Conservation (phyloP, 2,888 invertebrate genomes). For the Oligia strigilis region DNA sequence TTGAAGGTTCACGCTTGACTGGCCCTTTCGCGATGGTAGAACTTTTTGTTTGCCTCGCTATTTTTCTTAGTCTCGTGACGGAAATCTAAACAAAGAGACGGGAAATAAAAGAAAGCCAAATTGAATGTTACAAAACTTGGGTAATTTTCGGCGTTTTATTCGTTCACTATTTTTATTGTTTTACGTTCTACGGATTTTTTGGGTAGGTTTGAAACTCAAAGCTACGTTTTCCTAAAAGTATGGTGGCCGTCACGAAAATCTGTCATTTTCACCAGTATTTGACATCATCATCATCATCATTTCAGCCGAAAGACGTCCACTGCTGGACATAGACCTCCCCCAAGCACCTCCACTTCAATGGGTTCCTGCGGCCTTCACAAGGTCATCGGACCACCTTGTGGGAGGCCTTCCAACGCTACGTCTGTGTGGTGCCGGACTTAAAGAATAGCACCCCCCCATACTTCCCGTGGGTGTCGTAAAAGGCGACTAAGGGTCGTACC, state of each 20-base stretch:
- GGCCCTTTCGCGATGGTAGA: slow-evolving; percentile 75
- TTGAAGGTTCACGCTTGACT: slow-evolving; percentile 77
- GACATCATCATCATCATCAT: too few relatives aligned
- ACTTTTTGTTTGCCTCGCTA: slow-evolving; percentile 77
- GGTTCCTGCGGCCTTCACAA: too few relatives aligned
- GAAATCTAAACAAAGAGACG: slow-evolving; percentile 81
- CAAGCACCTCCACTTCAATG: too few relatives aligned
- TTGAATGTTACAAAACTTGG: slow-evolving; percentile 78
- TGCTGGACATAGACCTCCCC: too few relatives aligned
- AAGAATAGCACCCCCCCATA: too few relatives aligned
- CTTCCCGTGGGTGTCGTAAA: too few relatives aligned
- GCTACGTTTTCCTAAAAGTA: neutral
- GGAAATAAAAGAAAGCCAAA: slow-evolving; percentile 80
- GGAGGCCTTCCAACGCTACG: too few relatives aligned
- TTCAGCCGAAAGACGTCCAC: too few relatives aligned
- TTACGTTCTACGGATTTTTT: slow-evolving; percentile 40
- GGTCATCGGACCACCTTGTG: too few relatives aligned
- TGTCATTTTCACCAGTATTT: neutral
- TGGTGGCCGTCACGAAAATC: neutral
- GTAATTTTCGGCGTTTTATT: slow-evolving; percentile 70
- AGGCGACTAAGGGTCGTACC: too few relatives aligned
- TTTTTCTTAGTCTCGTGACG: slow-evolving; percentile 78
- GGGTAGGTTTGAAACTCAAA: slow-evolving; percentile 4
- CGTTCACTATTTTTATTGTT: slow-evolving; percentile 62
- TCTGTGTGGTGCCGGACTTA: too few relatives aligned